Evolutionary conservation across 92 coral and sea anemone genomes (phyloP), one percentile per base, ranked within the genome.

Genomic region (Virgularia gustaviana): DNA sequence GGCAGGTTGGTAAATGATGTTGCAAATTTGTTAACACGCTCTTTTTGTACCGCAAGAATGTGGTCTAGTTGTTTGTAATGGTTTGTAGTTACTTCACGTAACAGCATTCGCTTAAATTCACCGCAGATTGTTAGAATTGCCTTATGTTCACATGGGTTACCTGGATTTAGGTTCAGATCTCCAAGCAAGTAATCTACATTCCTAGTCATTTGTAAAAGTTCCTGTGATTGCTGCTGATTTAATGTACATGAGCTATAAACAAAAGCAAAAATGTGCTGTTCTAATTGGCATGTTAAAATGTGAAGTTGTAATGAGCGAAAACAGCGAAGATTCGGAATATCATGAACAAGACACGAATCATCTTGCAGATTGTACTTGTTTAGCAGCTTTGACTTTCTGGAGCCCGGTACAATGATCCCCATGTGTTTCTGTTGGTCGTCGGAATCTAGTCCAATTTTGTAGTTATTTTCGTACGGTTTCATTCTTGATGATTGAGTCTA

Each of bases 351-450:
- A 55, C 34, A 32, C 31, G 25, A 16, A 27, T 27, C 62, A 27
- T 55, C 13, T 8, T 22, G 24, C 12, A 55, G 25, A 3, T 18
- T 55, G 62, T 18, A 55, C 15, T 55, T 22, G 34, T 55, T 32
- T 25, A 55, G 62, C 33, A 55, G 62, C 31, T 55, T 55, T 16
- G 62, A 55, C 31, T 55, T 55, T 36, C 27, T 18, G 31, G 62
- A 55, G 31, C 62, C 62, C 62, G 31, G 31, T 55, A 55, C 62
- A 32, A 55, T 25, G 25, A 55, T 55, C 15, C 62, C 62, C 62
- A 55, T 55, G 31, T 55, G 62, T 27, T 55, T 55, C 34, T 55
- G 11, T 20, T 36, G 34, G 25, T 18, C 25, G 13, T 27, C 31
- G 27, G 62, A 55, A 55, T 55, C 62, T 55, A 15, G 62, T 55